Evolutionary conservation across 2,888 invertebrate species (phyloP).

Genomic region (Brenthis daphne): DNA sequence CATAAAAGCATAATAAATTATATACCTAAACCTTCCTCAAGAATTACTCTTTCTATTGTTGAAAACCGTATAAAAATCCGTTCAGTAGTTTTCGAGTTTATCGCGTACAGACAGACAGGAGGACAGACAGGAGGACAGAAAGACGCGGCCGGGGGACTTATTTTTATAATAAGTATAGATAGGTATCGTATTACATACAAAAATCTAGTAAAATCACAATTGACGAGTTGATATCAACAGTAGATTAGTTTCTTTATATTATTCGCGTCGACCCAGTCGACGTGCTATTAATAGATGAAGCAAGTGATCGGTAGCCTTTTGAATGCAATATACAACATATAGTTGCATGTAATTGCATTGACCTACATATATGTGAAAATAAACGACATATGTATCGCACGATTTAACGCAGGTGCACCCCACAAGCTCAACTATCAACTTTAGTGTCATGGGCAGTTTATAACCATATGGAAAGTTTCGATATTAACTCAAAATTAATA

Average conservation of each 20-base stretch:
- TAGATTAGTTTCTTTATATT: constrained; percentile 23
- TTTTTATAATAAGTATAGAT: no score
- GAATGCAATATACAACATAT: constrained; percentile 44
- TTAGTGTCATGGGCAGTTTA: constrained; percentile 30
- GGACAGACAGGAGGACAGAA: no score
- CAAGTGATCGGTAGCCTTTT: constrained; percentile 57
- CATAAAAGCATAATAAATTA: no score
- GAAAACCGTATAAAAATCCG: no score
- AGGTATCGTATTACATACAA: background rate
- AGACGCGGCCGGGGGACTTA: no score
- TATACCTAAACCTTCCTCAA: no score
- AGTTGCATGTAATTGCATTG: constrained; percentile 61
- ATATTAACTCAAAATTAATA: no score
- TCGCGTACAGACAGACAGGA: no score
- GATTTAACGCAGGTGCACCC: constrained; percentile 50
- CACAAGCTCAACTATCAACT: constrained; percentile 18
- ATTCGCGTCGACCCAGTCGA: constrained; percentile 51
- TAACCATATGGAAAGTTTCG: constrained; percentile 15
- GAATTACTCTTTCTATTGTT: no score
- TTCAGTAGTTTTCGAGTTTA: no score
- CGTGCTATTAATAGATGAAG: constrained; percentile 62
- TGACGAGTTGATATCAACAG: constrained; percentile 6
- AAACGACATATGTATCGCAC: constrained; percentile 51
- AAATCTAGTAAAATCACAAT: background rate
- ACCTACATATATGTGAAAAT: constrained; percentile 73